These are phyloP conservation scores for Busseola fusca DNA, from an alignment of 2,888 invertebrate genomes.

Conservation along the genomic window DNA sequence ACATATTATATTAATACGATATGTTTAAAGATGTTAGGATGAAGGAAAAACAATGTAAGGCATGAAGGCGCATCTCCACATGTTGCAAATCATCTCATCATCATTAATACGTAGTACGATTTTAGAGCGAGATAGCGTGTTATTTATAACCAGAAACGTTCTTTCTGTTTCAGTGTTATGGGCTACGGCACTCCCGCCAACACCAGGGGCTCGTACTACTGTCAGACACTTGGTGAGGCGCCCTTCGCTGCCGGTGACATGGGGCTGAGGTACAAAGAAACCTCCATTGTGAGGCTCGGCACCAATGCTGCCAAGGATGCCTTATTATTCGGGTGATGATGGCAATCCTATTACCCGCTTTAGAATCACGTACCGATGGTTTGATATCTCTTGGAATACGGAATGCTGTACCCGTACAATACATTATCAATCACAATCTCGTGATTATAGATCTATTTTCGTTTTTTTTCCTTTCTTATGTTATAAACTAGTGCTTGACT, in stretches of 20 bases:
- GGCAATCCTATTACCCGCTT: neutral
- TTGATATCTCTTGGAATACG: neutral
- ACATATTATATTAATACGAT: too few relatives aligned
- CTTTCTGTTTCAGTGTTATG: neutral
- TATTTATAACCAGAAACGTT: neutral
- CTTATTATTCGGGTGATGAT: neutral
- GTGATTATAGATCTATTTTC: too few relatives aligned
- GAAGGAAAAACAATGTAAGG: too few relatives aligned
- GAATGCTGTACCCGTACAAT: too few relatives aligned
- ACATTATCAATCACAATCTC: too few relatives aligned
- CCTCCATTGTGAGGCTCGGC: slow-evolving; percentile 2
- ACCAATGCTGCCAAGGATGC: neutral
- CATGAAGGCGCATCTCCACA: too few relatives aligned
- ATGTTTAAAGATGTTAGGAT: too few relatives aligned
- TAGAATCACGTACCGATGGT: neutral
- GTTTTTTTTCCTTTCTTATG: too few relatives aligned
- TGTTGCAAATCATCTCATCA: too few relatives aligned
- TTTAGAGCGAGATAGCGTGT: neutral
- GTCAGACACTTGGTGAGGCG: neutral
- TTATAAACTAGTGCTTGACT: too few relatives aligned
- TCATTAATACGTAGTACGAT: too few relatives aligned
- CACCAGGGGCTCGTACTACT: neutral
- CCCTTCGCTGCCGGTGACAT: slow-evolving; percentile 41
- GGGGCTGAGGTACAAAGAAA: slow-evolving; percentile 63
- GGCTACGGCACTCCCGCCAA: neutral